phyloP scores from a whole-genome alignment of 2,797 vertebrate species.

The Cheirogaleus major region DNA sequence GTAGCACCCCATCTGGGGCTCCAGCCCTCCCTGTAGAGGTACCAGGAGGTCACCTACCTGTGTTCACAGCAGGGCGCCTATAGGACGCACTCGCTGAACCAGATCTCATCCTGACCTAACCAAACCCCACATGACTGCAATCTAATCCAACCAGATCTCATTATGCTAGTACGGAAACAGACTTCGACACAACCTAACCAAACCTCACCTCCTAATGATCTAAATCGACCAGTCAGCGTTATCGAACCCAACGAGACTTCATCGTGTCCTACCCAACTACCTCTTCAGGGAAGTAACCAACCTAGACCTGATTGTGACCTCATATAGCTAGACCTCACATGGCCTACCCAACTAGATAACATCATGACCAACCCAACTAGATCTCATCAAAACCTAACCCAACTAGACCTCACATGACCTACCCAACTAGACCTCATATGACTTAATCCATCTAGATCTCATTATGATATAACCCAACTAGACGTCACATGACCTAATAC shows the following conservation, averaged over 20 bases:
- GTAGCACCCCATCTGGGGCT: rapidly evolving
- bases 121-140: no score
- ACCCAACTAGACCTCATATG: background rate
- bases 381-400: background rate
- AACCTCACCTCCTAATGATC: background rate
- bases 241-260: background rate
- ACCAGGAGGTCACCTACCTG: no score
- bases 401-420: background rate
- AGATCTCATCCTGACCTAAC: background rate
- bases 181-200: no score
- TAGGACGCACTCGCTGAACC: background rate
- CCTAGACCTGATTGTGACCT: no score
- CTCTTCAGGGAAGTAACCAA: no score
- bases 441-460: background rate
- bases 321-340: no score
- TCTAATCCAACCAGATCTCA: background rate
- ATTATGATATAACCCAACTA: background rate
- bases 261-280: background rate
- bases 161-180: background rate
- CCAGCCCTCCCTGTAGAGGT: background rate
- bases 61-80: no score
- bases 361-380: background rate
- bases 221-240: background rate
- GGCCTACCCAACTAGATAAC: background rate
- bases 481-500: background rate